Base-by-base conservation (phyloP, 92 coral and sea anemone genomes). In the Palythoa caribaeorum region DNA sequence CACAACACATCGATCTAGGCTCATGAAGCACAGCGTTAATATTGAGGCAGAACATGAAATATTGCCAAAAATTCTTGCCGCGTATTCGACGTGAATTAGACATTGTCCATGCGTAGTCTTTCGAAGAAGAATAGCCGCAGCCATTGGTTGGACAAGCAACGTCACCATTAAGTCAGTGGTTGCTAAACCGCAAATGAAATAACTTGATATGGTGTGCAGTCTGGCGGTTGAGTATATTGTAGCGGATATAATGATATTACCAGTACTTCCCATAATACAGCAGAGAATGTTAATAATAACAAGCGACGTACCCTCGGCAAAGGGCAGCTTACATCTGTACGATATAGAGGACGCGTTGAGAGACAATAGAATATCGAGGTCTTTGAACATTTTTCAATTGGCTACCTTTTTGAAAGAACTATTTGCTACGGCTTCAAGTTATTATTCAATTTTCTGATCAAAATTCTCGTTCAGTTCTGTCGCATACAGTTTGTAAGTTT, bases 1-100 rank as follows among this genome's bases (percentile, higher is more conserved):
- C 21, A 68, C 96, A 8, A 76, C 85, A 68, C 96, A 93, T 83
- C 96, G 90, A 17, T 93, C 96, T 11, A 93, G 40, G 65, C 96
- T 93, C 96, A 93, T 93, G 14, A 88, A 76, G 9, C 94, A 88
- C 1, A 89, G 74, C 9, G 94, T 93, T 83, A 93, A 51, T 15
- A 93, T 73, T 0, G 96, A 93, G 6, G 92, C 89, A 17, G 92
- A 83, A 83, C 96, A 93, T 3, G 96, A 93, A 28, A 90, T 84
- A 83, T 78, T 89, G 17, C 92, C 96, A 14, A 93, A 71, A 1
- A 93, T 57, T 10, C 96, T 90, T 35, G 94, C 96, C 0, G 90
- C 94, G 71, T 91, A 84, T 68, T 93, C 96, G 13, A 88, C 94
- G 60, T 90, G 87, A 12, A 93, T 92, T n/a, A 86, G 88, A 71